phyloP scores from a whole-genome alignment of 2,888 invertebrate species.

The Scrobipalpa costella region DNA sequence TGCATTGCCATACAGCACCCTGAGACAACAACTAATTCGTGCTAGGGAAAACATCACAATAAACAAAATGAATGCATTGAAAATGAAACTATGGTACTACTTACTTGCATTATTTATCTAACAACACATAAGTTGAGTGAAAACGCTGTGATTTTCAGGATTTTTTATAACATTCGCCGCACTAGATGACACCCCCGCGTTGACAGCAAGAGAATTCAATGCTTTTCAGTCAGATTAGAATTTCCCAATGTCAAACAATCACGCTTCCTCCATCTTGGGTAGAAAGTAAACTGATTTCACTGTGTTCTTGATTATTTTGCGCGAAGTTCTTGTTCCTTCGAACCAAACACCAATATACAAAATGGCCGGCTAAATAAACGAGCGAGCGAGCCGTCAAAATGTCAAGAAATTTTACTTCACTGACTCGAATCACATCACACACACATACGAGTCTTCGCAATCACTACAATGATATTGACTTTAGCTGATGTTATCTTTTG shows the following conservation, averaged over 20 bases:
- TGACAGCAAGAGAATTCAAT: background rate
- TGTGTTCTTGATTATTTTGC: constrained; percentile 55
- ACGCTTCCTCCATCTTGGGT: background rate
- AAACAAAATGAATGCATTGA: background rate
- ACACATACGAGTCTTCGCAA: background rate
- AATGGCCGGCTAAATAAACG: constrained; percentile 67
- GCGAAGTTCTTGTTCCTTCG: constrained; percentile 50
- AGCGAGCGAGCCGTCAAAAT: constrained; percentile 30
- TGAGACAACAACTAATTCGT: background rate
- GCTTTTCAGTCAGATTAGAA: background rate
- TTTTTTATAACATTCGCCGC: background rate
- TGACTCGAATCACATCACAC: constrained; percentile 2
- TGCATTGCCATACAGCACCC: background rate
- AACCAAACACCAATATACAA: constrained; percentile 56
- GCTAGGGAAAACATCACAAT: background rate
- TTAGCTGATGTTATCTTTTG: background rate
- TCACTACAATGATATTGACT: background rate
- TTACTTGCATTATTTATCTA: constrained; percentile 1
- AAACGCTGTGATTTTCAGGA: background rate
- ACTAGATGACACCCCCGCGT: too few species aligned
- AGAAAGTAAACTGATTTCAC: constrained; percentile 41
- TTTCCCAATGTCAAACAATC: background rate
- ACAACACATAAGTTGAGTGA: background rate
- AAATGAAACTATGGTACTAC: background rate
- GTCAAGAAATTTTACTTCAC: constrained; percentile 36